Evolutionary conservation across 2,113 vertebrate genomes (phyloP), one percentile per base, ranked within the genome.

Genomic region (Indicator indicator): DNA sequence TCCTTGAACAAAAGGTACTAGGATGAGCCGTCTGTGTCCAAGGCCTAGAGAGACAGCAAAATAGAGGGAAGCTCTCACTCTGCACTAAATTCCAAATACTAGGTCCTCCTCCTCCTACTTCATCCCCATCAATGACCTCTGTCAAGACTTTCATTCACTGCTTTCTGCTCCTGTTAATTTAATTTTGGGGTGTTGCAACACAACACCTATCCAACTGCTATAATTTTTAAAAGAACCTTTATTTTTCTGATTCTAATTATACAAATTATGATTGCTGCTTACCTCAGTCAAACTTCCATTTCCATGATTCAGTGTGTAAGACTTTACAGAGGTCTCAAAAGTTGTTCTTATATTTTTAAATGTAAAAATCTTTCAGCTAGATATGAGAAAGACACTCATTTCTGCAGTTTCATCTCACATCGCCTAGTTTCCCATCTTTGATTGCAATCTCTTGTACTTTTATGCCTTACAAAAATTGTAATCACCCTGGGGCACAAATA

Each of bases 391-490:
- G 19, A 26, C 12, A 68, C 12, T 64, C 0, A 36, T 52, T 84
- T 93, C 55, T 59, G 10, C 63, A 74, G 58, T 52, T 93, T 89
- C 5, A 5, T 58, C 33, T 90, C 62, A 4, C 4, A n/a, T 69
- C 72, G 64, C 20, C 17, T 70, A 50, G 7, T 32, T 88, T 9
- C 17, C 10, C 13, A 74, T 3, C 14, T 88, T 64, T 73, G 12
- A 48, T 30, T 71, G 11, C 48, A 86, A 48, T 83, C 5, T 9
- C 20, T 63, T 67, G 9, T 67, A 76, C 40, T 83, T 86, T 81
- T 78, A 52, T 78, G 26, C 6, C 64, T 93, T 90, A 71, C 68
- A 94, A 91, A 94, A 94, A 60, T 86, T 94, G 28, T 78, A 90
- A 64, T 56, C 58, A 60, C 48, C 56, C 68, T 78, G 58, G 32